Conservation (phyloP, 92 coral and sea anemone genomes). For the Meandrina meandrites region DNA sequence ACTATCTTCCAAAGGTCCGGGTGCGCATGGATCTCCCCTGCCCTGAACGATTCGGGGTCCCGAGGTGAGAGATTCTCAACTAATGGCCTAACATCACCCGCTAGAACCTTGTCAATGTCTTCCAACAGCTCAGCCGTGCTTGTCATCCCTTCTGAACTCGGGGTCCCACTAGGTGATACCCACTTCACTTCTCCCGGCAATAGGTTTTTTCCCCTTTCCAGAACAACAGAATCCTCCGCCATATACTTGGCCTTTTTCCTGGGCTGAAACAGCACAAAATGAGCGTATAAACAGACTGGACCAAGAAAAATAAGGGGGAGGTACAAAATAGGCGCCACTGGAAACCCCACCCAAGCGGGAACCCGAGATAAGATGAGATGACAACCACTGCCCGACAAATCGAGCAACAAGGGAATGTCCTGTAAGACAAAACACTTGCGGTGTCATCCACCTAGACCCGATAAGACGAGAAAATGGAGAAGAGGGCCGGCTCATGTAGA, state of each 20-base stretch:
- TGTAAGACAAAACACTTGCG: neutral
- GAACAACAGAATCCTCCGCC: neutral
- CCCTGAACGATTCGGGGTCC: neutral
- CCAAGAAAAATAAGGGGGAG: no score
- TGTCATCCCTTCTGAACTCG: no score
- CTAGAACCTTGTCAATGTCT: neutral
- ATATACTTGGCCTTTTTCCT: neutral
- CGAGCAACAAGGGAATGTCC: neutral
- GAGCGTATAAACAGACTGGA: neutral
- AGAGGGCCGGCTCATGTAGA: no score
- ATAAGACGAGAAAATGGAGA: no score
- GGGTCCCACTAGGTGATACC: no score
- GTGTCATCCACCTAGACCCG: neutral
- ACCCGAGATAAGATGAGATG: neutral
- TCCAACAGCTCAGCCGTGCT: neutral
- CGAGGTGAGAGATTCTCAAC: neutral
- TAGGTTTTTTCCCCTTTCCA: neutral
- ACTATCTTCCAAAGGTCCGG: neutral
- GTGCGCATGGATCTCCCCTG: neutral
- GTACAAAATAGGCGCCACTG: no score
- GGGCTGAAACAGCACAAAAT: neutral
- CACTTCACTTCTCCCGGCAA: neutral
- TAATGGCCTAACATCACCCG: neutral
- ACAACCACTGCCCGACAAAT: neutral
- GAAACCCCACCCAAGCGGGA: neutral